Conservation (phyloP, 2,113 vertebrate species). For the Phalacrocorax carbo region DNA sequence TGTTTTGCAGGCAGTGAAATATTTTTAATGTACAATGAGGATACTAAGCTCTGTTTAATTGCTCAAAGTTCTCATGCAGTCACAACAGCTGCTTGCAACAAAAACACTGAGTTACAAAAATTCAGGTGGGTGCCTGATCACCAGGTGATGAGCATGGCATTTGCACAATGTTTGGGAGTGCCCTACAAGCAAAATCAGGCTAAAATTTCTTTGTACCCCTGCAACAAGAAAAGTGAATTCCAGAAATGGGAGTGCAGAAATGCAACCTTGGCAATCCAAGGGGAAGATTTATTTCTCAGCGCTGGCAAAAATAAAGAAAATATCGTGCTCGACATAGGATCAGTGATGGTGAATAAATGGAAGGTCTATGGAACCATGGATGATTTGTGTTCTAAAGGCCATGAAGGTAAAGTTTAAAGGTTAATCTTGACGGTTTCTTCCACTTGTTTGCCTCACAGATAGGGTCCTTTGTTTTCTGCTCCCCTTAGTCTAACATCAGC, state of each 20-base stretch:
- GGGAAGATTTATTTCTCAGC: constrained; percentile 82
- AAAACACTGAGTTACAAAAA: constrained; percentile 74
- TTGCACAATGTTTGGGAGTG: constrained; percentile 83
- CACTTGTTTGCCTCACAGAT: background rate
- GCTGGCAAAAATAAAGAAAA: constrained; percentile 78
- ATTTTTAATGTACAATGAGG: constrained; percentile 87
- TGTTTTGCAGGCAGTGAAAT: constrained; percentile 73
- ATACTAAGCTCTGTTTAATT: constrained; percentile 81
- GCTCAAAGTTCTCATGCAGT: constrained; percentile 64
- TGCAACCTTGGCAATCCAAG: constrained; percentile 81
- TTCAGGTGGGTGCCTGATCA: constrained; percentile 86
- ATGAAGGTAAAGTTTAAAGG: constrained; percentile 78
- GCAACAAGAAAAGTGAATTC: constrained; percentile 78
- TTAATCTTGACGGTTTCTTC: background rate
- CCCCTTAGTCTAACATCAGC: background rate
- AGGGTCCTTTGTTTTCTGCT: background rate
- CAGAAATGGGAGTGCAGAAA: constrained; percentile 92
- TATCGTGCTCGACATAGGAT: constrained; percentile 76
- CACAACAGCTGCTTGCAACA: constrained; percentile 70
- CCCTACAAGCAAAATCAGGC: constrained; percentile 76
- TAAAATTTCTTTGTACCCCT: constrained; percentile 77
- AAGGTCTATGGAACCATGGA: constrained; percentile 78
- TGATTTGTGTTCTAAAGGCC: constrained; percentile 81
- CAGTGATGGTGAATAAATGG: constrained; percentile 80
- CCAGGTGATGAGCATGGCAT: constrained; percentile 81